A percentile compares a stretch with the other conserved stretches of the same genome.
phyloP scores from a whole-genome alignment of 2,888 invertebrate species.

The Drosophila melanosoma region DNA sequence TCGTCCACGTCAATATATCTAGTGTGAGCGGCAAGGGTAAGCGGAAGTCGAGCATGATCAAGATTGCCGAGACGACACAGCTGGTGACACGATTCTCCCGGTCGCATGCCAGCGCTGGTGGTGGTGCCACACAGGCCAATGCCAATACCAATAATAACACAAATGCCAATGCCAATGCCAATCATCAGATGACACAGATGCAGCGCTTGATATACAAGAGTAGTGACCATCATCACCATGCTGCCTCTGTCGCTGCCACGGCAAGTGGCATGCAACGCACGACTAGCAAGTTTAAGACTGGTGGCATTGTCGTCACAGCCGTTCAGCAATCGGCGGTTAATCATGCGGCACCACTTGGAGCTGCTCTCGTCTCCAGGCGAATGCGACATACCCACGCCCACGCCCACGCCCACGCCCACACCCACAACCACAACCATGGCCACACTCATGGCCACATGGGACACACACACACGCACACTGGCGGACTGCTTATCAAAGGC shows the following conservation, averaged over 20 bases:
- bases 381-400: slow-evolving; percentile 41
- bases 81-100: slow-evolving; percentile 74
- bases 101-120: slow-evolving; percentile 43
- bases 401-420: slow-evolving; percentile 1
- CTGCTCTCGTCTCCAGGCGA: slow-evolving; percentile 39
- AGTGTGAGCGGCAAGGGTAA: slow-evolving; percentile 44
- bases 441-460: slow-evolving; percentile 9
- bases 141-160: slow-evolving; percentile 9
- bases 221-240: slow-evolving; percentile 6
- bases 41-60: slow-evolving; percentile 72
- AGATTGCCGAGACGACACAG: slow-evolving; percentile 79
- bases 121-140: slow-evolving; percentile 7
- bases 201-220: slow-evolving; percentile 46
- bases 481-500: slow-evolving; percentile 35
- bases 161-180: slow-evolving; percentile 14
- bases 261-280: slow-evolving; percentile 29
- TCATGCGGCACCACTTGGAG: slow-evolving; percentile 9
- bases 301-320: slow-evolving; percentile 87
- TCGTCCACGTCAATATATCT: slow-evolving; percentile 6
- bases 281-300: slow-evolving; percentile 86
- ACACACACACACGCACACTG: slow-evolving; percentile 38
- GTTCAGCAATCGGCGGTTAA: slow-evolving; percentile 61
- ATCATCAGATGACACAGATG: slow-evolving; percentile 36
- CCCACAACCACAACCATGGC: not conserved
- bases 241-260: slow-evolving; percentile 10